Evolutionary conservation across 2,797 vertebrate genomes (phyloP).

Genomic region (Miichthys miiuy): DNA sequence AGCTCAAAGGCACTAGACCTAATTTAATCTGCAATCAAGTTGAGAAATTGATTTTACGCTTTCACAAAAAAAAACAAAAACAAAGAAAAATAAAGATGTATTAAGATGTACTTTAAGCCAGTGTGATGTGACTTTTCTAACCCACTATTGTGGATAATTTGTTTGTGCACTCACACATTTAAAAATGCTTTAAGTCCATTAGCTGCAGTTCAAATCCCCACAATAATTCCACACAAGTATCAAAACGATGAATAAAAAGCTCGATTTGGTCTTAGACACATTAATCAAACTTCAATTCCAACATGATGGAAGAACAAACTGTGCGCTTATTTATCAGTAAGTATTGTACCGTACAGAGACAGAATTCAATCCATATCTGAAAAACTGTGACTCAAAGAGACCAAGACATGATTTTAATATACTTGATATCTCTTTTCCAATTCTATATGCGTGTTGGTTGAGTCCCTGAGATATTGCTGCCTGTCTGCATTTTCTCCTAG

Average conservation of each 20-base stretch:
- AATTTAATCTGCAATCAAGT: constrained; percentile 25
- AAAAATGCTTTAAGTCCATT: constrained; percentile 7
- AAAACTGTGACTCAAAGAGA: constrained; percentile 48
- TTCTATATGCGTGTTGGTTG: constrained; percentile 41
- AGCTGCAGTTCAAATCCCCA: constrained; percentile 12
- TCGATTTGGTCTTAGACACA: constrained; percentile 25
- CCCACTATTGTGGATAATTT: not conserved
- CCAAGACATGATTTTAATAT: constrained; percentile 46
- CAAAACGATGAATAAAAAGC: constrained; percentile 17
- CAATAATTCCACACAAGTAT: constrained; percentile 5
- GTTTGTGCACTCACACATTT: not conserved
- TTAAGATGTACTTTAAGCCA: not conserved
- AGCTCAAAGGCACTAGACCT: constrained; percentile 39
- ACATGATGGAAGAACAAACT: constrained; percentile 21
- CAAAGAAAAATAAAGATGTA: not conserved
- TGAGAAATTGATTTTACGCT: constrained; percentile 7
- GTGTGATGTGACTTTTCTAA: not conserved
- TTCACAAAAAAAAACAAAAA: not conserved
- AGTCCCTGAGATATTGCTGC: constrained; percentile 80
- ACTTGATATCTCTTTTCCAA: constrained; percentile 43
- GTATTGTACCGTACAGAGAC: constrained; percentile 3
- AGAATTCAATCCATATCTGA: constrained; percentile 31
- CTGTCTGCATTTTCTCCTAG: constrained; percentile 42
- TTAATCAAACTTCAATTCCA: constrained; percentile 28
- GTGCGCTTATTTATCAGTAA: not conserved